Base-by-base conservation (phyloP, 2,888 invertebrate genomes). In the Trisateles emortualis region DNA sequence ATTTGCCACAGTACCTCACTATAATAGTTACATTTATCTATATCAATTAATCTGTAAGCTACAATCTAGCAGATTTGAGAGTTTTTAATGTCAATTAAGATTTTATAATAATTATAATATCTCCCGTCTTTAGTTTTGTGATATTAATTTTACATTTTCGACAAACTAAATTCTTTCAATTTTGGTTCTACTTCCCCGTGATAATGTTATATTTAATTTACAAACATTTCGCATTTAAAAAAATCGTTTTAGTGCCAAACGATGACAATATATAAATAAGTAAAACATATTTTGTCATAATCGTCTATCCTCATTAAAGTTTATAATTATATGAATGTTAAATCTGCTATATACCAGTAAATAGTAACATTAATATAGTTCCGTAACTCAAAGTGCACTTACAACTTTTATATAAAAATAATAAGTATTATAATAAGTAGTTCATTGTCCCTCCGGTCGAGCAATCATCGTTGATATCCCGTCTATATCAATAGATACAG, bases 341-440 rank as follows among this genome's bases (percentile, higher is more conserved):
- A 74, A 78, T 81, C 84, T 83, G 83, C 82, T 78, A 68, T 78
- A 68, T 68, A 67, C 59, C 66, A 68, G 62, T 75, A 70, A 83
- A 77, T 84, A 81, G 76, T 64, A 51, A 71, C 70, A 69, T 76
- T 81, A 83, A 80, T 74, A 87, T 91, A 90, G 92, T 91, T 92
- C 91, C 90, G 73, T 90, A 90, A 87, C 74, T 88, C 84, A 86
- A 92, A 92, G 92, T 92, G 92, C 92, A 92, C 92, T 92, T 92
- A 92, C 83, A 78, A 81, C 77, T 82, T 86, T 83, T 80, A 79
- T 82, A 72, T 84, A 83, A 87, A 86, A 84, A 78, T 81, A 78
- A 84, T 83, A 85, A 89, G 84, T 88, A 89, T 88, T 88, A 82
- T 75, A 82, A 73, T 86, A 84, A 83, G 86, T 88, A 84, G 81